Evolutionary conservation across 2,113 vertebrate genomes (phyloP).

Genomic region (Odocoileus hemionus): DNA sequence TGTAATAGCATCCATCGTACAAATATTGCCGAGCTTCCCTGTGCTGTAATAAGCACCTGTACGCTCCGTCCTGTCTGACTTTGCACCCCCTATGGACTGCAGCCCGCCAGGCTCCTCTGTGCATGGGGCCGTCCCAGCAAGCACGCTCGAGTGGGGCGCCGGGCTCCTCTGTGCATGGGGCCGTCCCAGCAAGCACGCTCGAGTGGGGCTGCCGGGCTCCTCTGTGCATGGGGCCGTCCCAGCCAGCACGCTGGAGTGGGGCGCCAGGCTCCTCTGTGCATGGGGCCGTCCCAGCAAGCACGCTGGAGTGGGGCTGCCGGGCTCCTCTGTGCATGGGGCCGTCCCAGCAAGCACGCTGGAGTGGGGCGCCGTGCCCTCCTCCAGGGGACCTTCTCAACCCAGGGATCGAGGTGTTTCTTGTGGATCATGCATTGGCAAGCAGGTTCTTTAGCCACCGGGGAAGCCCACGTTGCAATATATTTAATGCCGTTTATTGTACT

Average conservation of each 20-base stretch:
- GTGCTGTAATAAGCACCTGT: background rate
- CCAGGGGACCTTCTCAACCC: background rate
- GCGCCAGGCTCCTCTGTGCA: background rate
- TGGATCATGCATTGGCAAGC: background rate
- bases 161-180: no score
- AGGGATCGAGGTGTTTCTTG: background rate
- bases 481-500: background rate
- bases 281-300: background rate
- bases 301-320: background rate
- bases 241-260: no score
- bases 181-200: background rate
- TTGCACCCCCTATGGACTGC: background rate
- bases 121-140: background rate
- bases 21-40: background rate
- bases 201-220: background rate
- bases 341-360: background rate
- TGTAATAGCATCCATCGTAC: background rate
- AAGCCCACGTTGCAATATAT: background rate
- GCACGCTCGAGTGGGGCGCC: no score
- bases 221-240: no score
- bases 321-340: no score
- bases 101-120: background rate
- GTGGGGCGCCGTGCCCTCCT: background rate
- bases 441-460: background rate
- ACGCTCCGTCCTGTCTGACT: background rate